Base-by-base conservation (phyloP, 2,797 vertebrate species). In the Pangasius djambal region DNA sequence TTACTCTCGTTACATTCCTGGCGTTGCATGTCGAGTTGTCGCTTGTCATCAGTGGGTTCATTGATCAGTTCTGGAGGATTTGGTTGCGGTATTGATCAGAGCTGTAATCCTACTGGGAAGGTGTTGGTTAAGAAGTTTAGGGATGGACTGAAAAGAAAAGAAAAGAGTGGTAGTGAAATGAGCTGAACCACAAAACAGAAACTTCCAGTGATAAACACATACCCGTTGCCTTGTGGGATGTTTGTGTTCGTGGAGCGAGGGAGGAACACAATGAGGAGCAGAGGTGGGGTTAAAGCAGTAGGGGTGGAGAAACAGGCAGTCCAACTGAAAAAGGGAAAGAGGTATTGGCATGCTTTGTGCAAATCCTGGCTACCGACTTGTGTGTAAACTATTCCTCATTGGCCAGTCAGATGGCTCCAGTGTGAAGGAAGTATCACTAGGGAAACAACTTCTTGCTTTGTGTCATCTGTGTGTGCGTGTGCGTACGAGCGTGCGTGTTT, bases 341-440 rank as follows among this genome's bases (percentile, higher is more conserved):
- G 91, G 92, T 92, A 94, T 89, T 70, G 93, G 93, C 93, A 94
- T 82, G 89, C 88, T 89, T 94, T 93, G 92, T 95, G 93, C 93
- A 91, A 92, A 94, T 84, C 87, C 87, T 91, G 88, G 93, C 93
- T 90, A 92, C 84, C 85, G 89, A 90, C 91, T 92, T 92, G 79
- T 89, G 50, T 83, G 85, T 86, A 89, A 93, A 92, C 87, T 1
- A 92, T 89, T 93, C 77, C 93, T 95, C 93, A 96, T 96, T 96
- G 95, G 95, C 92, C 92, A 84, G 89, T 92, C 90, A 86, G 88
- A 93, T 94, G 91, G 94, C 94, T 94, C 93, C 92, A 92, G 94
- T 93, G 94, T 95, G 93, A 94, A 96, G 95, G 95, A 96, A 96
- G 93, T 95, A 94, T 96, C 96, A 95, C 95, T 95, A 95, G 95